A percentile compares a stretch with the other conserved stretches of the same genome.
These are phyloP conservation scores for Colistium nudipinnis DNA, from an alignment of 2,113 vertebrate species.

Conservation along the genomic window DNA sequence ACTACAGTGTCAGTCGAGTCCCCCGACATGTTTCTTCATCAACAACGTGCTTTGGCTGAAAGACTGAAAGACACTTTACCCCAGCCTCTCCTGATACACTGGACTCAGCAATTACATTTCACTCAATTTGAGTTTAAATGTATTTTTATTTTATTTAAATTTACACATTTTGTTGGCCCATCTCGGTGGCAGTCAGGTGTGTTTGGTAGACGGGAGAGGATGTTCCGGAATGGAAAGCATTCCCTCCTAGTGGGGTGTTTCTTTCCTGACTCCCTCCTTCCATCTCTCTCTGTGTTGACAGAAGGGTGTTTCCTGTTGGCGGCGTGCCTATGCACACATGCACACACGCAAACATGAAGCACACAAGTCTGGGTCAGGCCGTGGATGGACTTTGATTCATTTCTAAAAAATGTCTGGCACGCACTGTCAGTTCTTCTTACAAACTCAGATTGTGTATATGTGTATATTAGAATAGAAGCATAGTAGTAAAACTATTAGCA, in stretches of 20 bases:
- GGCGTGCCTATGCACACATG: slow-evolving; percentile 14
- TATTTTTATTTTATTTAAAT: background rate
- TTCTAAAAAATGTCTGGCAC: background rate
- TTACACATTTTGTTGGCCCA: background rate
- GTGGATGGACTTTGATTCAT: slow-evolving; percentile 34
- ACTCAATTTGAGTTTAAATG: background rate
- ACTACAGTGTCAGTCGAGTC: slow-evolving; percentile 19
- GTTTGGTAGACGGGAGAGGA: slow-evolving; percentile 31
- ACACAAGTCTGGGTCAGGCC: slow-evolving; percentile 31
- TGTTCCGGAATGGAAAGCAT: slow-evolving; percentile 59
- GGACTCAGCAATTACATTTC: background rate
- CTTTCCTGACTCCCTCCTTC: slow-evolving; percentile 40
- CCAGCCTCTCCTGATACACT: background rate
- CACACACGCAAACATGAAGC: background rate
- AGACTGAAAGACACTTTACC: background rate
- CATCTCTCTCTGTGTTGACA: background rate
- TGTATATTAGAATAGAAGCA: background rate
- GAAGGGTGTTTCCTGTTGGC: slow-evolving; percentile 64
- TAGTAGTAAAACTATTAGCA: no score
- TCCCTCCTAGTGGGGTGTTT: slow-evolving; percentile 48
- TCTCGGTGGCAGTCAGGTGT: slow-evolving; percentile 25
- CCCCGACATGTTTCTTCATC: slow-evolving; percentile 3
- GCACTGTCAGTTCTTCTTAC: background rate
- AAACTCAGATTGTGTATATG: background rate
- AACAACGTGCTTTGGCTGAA: slow-evolving; percentile 6